phyloP scores from a whole-genome alignment of 1,140 invertebrate species.

The Euborellia annulipes region DNA sequence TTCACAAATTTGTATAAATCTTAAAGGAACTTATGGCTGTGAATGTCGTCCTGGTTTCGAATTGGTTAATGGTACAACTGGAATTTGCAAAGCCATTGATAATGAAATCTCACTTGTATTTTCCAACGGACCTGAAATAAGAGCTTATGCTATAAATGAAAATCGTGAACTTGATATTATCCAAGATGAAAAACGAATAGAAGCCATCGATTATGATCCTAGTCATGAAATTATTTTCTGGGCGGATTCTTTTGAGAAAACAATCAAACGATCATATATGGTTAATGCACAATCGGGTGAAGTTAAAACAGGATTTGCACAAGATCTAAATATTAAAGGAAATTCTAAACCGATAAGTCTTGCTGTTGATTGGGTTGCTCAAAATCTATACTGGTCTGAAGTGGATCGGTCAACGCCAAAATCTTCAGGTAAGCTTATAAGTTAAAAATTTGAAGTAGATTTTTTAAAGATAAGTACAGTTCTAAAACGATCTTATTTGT shows the following conservation, averaged over 20 bases:
- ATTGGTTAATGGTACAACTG: conserved; percentile 53
- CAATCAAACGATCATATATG: conserved; percentile 83
- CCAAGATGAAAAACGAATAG: conserved; percentile 64
- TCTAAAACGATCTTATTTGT: no score
- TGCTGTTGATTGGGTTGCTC: conserved; percentile 81
- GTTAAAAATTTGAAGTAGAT: no score
- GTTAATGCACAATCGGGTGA: conserved; percentile 56
- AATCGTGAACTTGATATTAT: conserved; percentile 60
- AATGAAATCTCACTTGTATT: conserved; percentile 38
- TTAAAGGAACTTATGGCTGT: conserved; percentile 86
- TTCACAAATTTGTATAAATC: conserved; percentile 78
- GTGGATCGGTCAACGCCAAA: conserved; percentile 55
- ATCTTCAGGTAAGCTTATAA: conserved; percentile 31
- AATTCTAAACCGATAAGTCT: conserved; percentile 67
- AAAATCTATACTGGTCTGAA: conserved; percentile 91
- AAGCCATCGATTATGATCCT: conserved; percentile 76
- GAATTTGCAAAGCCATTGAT: conserved; percentile 57
- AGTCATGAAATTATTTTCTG: conserved; percentile 73
- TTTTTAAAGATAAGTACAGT: no score
- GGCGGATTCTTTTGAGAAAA: conserved; percentile 78
- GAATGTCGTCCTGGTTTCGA: conserved; percentile 70
- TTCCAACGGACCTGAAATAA: conserved; percentile 72
- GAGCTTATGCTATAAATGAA: conserved; percentile 48
- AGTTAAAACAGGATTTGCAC: conserved; percentile 68
- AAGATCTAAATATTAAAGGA: conserved; percentile 68